phyloP scores from a whole-genome alignment of 2,888 invertebrate genomes.

The Drosophila atroscutellata region DNA sequence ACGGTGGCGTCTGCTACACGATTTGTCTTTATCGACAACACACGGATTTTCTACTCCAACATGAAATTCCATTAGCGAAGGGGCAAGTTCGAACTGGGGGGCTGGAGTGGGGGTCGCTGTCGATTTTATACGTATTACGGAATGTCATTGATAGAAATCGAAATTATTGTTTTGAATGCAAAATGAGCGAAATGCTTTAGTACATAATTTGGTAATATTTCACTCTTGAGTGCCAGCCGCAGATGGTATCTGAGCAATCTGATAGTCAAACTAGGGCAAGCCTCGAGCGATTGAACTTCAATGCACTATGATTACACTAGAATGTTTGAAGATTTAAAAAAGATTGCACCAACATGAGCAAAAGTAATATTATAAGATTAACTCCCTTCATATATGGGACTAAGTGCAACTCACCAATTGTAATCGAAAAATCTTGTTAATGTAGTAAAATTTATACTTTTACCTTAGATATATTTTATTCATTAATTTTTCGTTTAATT shows the following conservation, averaged over 20 bases:
- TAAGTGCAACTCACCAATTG: not conserved
- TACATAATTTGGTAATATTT: conserved; percentile 26
- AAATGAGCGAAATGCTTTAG: conserved; percentile 9
- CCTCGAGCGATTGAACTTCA: conserved; percentile 3
- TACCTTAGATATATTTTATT: not conserved
- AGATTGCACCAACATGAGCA: not conserved
- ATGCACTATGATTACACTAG: not conserved
- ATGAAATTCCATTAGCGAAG: conserved; percentile 65
- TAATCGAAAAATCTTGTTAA: not conserved
- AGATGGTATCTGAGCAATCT: conserved; percentile 28
- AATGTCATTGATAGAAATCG: conserved; percentile 73
- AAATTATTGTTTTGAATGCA: conserved; percentile 53
- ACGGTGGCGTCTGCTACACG: conserved; percentile 65
- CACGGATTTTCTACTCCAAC: conserved; percentile 30
- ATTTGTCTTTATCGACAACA: conserved; percentile 69
- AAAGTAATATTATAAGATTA: not conserved
- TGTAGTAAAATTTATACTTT: not conserved
- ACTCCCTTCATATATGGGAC: not conserved
- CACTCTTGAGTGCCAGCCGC: conserved; percentile 3
- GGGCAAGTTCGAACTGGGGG: not conserved
- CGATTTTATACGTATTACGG: conserved; percentile 46
- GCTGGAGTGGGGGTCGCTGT: conserved; percentile 2
- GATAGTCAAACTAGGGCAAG: not conserved
- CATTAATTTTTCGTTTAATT: rapidly evolving
- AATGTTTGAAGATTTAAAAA: not conserved